phyloP scores from a whole-genome alignment of 2,888 invertebrate genomes.

The Diarsia brunnea region DNA sequence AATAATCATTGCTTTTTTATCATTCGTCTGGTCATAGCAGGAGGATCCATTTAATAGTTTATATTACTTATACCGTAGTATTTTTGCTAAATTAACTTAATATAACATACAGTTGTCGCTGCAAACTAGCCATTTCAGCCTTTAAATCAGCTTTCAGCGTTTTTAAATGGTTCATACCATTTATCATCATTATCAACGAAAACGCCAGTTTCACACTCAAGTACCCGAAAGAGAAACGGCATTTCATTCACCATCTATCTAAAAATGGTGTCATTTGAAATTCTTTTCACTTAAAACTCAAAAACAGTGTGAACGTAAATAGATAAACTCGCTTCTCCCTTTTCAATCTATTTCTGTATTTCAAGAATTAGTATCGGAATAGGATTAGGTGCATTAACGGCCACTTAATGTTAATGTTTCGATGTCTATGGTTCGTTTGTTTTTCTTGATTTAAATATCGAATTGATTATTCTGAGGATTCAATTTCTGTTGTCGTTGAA shows the following conservation, averaged over 20 bases:
- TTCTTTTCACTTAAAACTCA: constrained; percentile 11
- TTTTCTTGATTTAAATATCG: constrained; percentile 26
- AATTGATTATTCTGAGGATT: constrained; percentile 6
- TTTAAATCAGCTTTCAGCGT: background rate
- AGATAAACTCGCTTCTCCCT: constrained; percentile 52
- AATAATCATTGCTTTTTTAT: background rate
- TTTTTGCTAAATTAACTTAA: too few relatives aligned
- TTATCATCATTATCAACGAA: constrained; percentile 11
- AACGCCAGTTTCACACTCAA: background rate
- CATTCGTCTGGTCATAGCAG: background rate
- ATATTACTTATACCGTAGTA: background rate
- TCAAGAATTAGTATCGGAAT: constrained; percentile 41
- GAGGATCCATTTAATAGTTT: too few relatives aligned
- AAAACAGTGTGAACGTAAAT: constrained; percentile 34
- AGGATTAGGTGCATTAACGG: constrained; percentile 52
- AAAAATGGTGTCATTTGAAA: constrained; percentile 28
- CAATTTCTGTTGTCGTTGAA: constrained; percentile 7
- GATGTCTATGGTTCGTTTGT: constrained; percentile 8
- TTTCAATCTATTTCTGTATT: constrained; percentile 54
- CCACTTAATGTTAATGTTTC: constrained; percentile 50
- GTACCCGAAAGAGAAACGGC: background rate
- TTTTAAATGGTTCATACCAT: background rate
- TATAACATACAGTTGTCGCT: background rate
- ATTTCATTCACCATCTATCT: constrained; percentile 24
- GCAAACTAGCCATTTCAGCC: too few relatives aligned